Base-by-base conservation (phyloP, 2,113 vertebrate species). In the Mirza zaza region DNA sequence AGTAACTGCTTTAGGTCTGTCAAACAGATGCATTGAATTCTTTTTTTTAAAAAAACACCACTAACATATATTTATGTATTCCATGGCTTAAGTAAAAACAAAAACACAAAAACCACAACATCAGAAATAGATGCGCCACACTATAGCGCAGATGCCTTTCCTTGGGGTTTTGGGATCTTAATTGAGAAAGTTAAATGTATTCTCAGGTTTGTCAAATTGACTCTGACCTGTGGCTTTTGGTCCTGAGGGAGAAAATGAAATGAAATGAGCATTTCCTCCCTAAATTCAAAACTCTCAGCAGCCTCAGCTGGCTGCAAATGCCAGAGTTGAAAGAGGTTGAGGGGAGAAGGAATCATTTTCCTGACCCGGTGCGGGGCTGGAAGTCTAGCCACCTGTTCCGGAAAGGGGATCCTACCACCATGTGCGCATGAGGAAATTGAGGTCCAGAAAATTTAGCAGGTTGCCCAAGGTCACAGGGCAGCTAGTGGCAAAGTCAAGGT, bases 311-410 rank as follows among this genome's bases (percentile, higher is more conserved):
- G 59, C 75, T 36, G 50, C 39, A 67, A 5, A 32, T 52, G 45
- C 20, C 68, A 39, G 42, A 34, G 36, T 20, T 15, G 27, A n/a
- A 32, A 67, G 48, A 67, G 79, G 57, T 25, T 1, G 65, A 45
- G 45, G 12, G 34, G 63, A 68, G 50, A 76, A 45, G 39, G 57
- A 45, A 11, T 45, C 39, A 32, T 7, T 48, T 36, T 14, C 10
- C 14, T 9, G 14, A 91, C 8, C 63, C 6, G 7, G 73, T 4
- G 6, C 6, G 0, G 27, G 39, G 27, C 55, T 5, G 3, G 21
- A 8, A 59, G 83, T 23, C 20, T 21, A 14, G 18, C 7, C 18
- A 36, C 6, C 65, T 61, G 27, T 21, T 1, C 21, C 21, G 27
- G 21, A 36, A 57, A 70, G 52, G 32, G 12, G 57, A 6, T 34